Base-by-base conservation (phyloP, 2,888 invertebrate species). In the Hecatera dysodea region DNA sequence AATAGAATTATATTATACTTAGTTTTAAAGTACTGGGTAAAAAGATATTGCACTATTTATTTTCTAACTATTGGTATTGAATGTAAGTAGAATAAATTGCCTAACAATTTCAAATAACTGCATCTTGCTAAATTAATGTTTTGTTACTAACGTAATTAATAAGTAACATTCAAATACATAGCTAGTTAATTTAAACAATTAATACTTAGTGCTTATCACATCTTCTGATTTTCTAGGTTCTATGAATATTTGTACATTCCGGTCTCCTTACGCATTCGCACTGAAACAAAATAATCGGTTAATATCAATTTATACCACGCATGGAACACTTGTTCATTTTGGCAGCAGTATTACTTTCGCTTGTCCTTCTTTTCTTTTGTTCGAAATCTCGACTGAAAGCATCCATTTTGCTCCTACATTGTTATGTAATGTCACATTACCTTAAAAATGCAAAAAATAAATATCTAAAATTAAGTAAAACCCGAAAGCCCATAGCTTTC, bases 161-260 rank as follows among this genome's bases (percentile, higher is more conserved):
- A 67, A 70, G 44, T 70, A 68, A 61, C 63, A 33, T 67, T 57
- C 67, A 56, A 66, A 55, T n/a, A n/a, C n/a, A 48, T 48, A 53
- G 57, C 64, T 69, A 56, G 50, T 63, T 55, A 50, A 68, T 67
- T 62, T 48, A 53, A 56, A 76, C 60, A 44, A 76, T 77, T 67
- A 70, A 69, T 73, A 75, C 71, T 63, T 77, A 57, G 66, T 46
- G 46, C 48, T 33, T 72, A 63, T 61, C 63, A 64, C 36, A 60
- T 70, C 76, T 72, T 76, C 60, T 44, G 46, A 59, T 62, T 50
- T 69, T 56, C 33, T 52, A 29, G 44, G 15, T 59, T 67, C 60
- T 93, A 96, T 73, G 96, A 95, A 90, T 95, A 96, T 88, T 94
- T 96, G 90, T 95, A 95, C 88, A 95, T 92, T 55, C 95, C 96